Evolutionary conservation across 2,113 vertebrate species (phyloP), one percentile per base, ranked within the genome.

Genomic region (Sander lucioperca): DNA sequence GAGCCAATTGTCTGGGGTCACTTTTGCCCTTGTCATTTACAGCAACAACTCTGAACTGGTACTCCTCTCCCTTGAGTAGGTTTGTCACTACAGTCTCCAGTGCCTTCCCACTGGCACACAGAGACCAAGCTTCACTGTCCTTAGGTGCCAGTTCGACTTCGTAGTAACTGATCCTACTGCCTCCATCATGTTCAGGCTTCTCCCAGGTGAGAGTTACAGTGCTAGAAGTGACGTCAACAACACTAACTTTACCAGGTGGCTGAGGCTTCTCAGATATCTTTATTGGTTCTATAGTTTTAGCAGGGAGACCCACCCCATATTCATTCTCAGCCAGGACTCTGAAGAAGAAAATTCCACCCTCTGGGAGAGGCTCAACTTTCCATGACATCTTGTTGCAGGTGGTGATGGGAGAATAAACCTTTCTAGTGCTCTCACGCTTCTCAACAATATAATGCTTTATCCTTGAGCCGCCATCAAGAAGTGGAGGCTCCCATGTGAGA

Each of bases 391-490:
- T 99, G 90, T 98, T 97, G 87, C 97, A 99, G 27, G 97, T 97
- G 78, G 97, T 97, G 83, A 99, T 95, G 11, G 96, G 94, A 91
- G 98, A 96, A 84, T 99, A 99, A 7, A 97, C 96, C 79, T 99
- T 99, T 89, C 98, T 96, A 83, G 98, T 99, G 90, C 96, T 97
- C 92, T 99, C 98, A 74, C 97, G 97, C 85, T 99, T 99, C 91
- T 99, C 98, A 93, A 99, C 95, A 78, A 99, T 96, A 67, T 98
- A 99, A 77, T 99, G 97, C 92, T 99, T 99, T 25, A 99, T 97
- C 93, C 99, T 99, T 86, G 97, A 95, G 56, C 98, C 98, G 56
- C 98, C 98, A 65, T 99, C 98, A 79, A 99, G 86, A 79, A 96
- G 85, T 91, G 98, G 98, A 84, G 98, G 96, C 73, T 99, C 98